Conservation (phyloP, 2,113 vertebrate species). For the Plecotus auritus region DNA sequence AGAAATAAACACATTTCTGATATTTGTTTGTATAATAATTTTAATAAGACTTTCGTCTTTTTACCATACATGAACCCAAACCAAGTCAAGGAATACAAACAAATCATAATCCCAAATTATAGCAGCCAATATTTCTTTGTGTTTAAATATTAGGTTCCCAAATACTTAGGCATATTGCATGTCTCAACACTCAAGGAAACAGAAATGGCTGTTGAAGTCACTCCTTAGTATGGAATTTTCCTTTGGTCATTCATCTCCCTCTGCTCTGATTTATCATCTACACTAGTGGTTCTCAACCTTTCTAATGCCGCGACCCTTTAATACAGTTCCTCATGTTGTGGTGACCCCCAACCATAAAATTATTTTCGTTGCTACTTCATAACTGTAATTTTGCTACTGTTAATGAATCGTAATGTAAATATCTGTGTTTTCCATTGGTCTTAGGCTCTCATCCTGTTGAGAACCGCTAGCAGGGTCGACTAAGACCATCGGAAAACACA, state of each 20-base stretch:
- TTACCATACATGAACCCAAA: neutral
- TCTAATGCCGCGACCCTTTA: too few relatives aligned
- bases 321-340: too few relatives aligned
- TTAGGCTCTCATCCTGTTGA: too few relatives aligned
- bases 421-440: too few relatives aligned
- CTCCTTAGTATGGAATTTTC: conserved; percentile 1
- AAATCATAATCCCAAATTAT: neutral
- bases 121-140: neutral
- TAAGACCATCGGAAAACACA: too few relatives aligned
- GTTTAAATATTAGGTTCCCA: neutral
- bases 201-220: neutral
- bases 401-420: too few relatives aligned
- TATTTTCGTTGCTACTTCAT: too few relatives aligned
- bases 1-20: neutral
- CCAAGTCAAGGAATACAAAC: neutral
- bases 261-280: neutral
- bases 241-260: neutral
- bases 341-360: too few relatives aligned
- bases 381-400: too few relatives aligned
- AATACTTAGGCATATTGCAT: neutral
- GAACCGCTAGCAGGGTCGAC: too few relatives aligned
- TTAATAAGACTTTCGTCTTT: neutral
- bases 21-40: conserved; percentile 9
- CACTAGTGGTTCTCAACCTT: too few relatives aligned
- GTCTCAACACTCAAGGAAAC: conserved; percentile 17